Conservation (phyloP, 2,888 invertebrate species). For the Chrysolina haemoptera region DNA sequence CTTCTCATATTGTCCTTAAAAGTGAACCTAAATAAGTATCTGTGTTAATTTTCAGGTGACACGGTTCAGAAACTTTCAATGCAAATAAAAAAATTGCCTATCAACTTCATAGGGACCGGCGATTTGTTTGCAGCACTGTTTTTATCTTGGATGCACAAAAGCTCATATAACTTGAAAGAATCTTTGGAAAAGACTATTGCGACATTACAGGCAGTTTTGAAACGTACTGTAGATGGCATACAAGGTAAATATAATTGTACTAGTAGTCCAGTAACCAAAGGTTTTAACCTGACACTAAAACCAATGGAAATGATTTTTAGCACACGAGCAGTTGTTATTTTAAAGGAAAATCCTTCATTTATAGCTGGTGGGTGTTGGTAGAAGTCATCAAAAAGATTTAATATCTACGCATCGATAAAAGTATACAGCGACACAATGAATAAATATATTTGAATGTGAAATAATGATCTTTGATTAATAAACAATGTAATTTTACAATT, state of each 20-base stretch:
- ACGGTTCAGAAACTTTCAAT: conserved; percentile 67
- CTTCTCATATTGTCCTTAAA: background rate
- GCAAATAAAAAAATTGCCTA: conserved; percentile 83
- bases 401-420: too few species aligned
- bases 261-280: too few species aligned
- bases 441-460: too few species aligned
- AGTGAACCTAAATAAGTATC: conserved; percentile 53
- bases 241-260: conserved; percentile 70
- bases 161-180: conserved; percentile 75
- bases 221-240: conserved; percentile 75
- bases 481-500: too few species aligned
- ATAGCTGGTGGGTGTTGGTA: too few species aligned
- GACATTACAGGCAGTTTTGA: conserved; percentile 86
- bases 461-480: too few species aligned
- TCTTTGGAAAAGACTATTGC: conserved; percentile 89
- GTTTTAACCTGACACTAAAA: too few species aligned
- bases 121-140: conserved; percentile 94
- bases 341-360: too few species aligned
- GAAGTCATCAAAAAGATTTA: too few species aligned
- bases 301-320: too few species aligned
- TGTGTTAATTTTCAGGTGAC: conserved; percentile 38
- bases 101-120: conserved; percentile 82
- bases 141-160: conserved; percentile 86
- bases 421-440: too few species aligned
- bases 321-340: too few species aligned